A percentile compares a stretch with the other conserved stretches of the same genome.
phyloP scores from a whole-genome alignment of 2,113 vertebrate genomes.

The Pyxicephalus adspersus region DNA sequence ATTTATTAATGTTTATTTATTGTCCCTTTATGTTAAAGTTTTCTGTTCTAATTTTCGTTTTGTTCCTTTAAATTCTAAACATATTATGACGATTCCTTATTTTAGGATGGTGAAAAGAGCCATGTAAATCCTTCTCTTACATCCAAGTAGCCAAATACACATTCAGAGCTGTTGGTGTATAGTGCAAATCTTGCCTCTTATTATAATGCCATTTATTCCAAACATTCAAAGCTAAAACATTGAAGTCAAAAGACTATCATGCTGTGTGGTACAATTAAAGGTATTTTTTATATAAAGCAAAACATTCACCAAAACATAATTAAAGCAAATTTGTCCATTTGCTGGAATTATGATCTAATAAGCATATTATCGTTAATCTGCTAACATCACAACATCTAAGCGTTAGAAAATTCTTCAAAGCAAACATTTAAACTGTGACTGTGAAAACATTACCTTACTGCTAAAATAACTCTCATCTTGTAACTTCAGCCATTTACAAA shows the following conservation, averaged over 20 bases:
- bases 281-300: slow-evolving; percentile 13
- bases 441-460: slow-evolving; percentile 28
- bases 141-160: too few species aligned
- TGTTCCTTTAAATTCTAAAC: too few species aligned
- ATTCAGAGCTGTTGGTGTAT: too few species aligned
- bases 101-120: too few species aligned
- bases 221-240: neutral
- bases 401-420: slow-evolving; percentile 33
- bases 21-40: too few species aligned
- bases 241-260: neutral
- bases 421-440: slow-evolving; percentile 35
- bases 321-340: slow-evolving; percentile 31
- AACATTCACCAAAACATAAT: slow-evolving; percentile 21
- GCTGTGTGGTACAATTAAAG: neutral
- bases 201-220: neutral
- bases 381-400: slow-evolving; percentile 15
- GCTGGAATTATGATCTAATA: slow-evolving; percentile 27
- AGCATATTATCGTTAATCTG: slow-evolving; percentile 40
- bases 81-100: too few species aligned
- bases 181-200: too few species aligned
- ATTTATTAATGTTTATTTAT: too few species aligned
- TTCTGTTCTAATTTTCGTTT: too few species aligned
- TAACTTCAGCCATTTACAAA: neutral
- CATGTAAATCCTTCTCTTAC: too few species aligned
- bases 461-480: slow-evolving; percentile 4